Conservation (phyloP, 1,140 invertebrate species). For the Drosophila arizonae region DNA sequence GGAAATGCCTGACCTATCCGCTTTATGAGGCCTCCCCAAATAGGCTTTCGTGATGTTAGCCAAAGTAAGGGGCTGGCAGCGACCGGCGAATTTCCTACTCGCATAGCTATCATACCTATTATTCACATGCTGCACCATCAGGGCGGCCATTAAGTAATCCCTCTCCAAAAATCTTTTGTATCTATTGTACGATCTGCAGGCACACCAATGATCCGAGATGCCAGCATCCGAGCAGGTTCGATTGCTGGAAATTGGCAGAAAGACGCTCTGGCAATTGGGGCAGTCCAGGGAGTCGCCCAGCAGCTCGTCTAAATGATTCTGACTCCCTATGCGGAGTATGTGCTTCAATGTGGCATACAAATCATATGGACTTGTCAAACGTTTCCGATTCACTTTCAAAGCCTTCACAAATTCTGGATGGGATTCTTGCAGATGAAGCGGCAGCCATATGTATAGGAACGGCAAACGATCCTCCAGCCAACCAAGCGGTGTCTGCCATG, state of each 20-base stretch:
- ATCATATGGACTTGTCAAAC: slow-evolving; percentile 92
- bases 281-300: slow-evolving; percentile 78
- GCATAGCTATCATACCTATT: background rate
- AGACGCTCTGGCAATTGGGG: slow-evolving; percentile 87
- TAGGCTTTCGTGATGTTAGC: background rate
- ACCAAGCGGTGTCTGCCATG: slow-evolving; percentile 86
- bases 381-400: slow-evolving; percentile 87
- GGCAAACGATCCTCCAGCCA: slow-evolving; percentile 94
- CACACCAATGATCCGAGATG: slow-evolving; percentile 90
- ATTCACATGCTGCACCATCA: background rate
- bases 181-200: slow-evolving; percentile 83
- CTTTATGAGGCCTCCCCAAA: background rate
- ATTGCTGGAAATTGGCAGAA: slow-evolving; percentile 85
- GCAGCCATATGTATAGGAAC: slow-evolving; percentile 90
- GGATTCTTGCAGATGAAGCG: slow-evolving; percentile 87
- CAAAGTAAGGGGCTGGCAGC: background rate
- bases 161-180: background rate
- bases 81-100: no score
- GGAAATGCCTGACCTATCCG: slow-evolving; percentile 4
- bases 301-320: slow-evolving; percentile 69
- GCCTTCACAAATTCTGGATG: slow-evolving; percentile 87
- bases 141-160: background rate
- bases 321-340: slow-evolving; percentile 76
- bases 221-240: slow-evolving; percentile 88
- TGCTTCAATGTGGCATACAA: slow-evolving; percentile 87